A percentile compares a stretch with the other conserved stretches of the same genome.
Conservation (phyloP, 64 coral and sea anemone genomes). For the Pachyseris speciosa region DNA sequence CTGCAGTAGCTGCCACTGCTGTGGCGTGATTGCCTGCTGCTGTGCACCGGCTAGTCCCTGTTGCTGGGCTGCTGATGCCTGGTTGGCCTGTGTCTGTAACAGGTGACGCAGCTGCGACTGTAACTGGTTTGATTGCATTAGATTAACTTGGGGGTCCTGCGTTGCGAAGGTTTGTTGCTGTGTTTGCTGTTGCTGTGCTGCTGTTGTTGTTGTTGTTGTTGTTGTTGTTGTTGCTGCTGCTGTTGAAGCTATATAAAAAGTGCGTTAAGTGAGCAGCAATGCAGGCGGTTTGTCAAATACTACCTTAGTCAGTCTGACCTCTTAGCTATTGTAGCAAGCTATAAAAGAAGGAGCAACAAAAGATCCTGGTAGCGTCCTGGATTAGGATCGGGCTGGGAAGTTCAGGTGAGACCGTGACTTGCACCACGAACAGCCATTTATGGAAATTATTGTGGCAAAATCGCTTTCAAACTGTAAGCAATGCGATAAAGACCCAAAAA, state of each 20-base stretch:
- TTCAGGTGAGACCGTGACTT: too few relatives aligned
- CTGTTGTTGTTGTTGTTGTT: slow-evolving; percentile 12
- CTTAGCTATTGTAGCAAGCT: too few relatives aligned
- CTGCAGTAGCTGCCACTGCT: slow-evolving; percentile 18
- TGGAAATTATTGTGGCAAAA: too few relatives aligned
- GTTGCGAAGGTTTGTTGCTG: slow-evolving; percentile 3
- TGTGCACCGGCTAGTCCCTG: slow-evolving; percentile 2
- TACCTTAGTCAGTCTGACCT: too few relatives aligned
- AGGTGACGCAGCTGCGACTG: slow-evolving; percentile 39
- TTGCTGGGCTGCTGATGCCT: slow-evolving; percentile 29
- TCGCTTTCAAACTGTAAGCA: too few relatives aligned
- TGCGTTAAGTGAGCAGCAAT: neutral
- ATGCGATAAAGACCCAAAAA: too few relatives aligned
- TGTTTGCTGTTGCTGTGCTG: neutral
- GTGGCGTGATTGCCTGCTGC: neutral
- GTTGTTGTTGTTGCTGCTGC: slow-evolving; percentile 19
- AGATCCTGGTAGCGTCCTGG: too few relatives aligned
- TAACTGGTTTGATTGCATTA: slow-evolving; percentile 11
- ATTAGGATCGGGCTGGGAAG: too few relatives aligned
- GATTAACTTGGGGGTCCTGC: slow-evolving; percentile 15
- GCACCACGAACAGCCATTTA: too few relatives aligned
- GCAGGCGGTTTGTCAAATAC: too few relatives aligned
- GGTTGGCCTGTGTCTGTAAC: slow-evolving; percentile 29
- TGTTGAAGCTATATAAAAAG: slow-evolving; percentile 1
- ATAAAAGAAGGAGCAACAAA: too few relatives aligned